Conservation (phyloP, 2,888 invertebrate genomes). For the Sesia bembeciformis region DNA sequence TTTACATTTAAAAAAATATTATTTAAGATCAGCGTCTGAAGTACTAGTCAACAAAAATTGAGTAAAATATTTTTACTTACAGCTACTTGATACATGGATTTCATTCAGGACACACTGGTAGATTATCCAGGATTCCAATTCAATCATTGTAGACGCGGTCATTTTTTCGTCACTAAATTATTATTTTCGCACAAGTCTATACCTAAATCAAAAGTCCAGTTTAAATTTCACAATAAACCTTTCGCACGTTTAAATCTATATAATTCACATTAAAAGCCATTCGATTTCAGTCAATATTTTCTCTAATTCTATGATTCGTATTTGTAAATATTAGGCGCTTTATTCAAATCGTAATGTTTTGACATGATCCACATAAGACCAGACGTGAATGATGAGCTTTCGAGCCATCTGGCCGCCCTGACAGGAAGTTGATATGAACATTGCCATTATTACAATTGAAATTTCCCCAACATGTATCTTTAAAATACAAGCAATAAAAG, state of each 20-base stretch:
- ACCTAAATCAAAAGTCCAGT: slow-evolving; percentile 19
- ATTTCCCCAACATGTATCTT: too few relatives aligned
- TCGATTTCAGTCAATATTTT: slow-evolving; percentile 33
- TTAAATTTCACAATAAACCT: slow-evolving; percentile 20
- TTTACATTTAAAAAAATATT: too few relatives aligned
- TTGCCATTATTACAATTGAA: too few relatives aligned
- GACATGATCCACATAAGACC: slow-evolving; percentile 39
- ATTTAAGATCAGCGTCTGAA: too few relatives aligned
- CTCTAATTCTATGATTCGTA: slow-evolving; percentile 17
- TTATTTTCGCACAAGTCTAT: background rate
- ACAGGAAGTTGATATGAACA: too few relatives aligned
- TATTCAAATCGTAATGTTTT: slow-evolving; percentile 34
- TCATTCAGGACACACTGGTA: slow-evolving; percentile 80
- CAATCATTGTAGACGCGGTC: slow-evolving; percentile 76
- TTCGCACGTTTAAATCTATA: slow-evolving; percentile 20
- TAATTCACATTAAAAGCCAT: slow-evolving; percentile 14
- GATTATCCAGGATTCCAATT: slow-evolving; percentile 81
- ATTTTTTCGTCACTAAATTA: slow-evolving; percentile 18
- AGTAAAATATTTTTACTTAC: slow-evolving; percentile 59
- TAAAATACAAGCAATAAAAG: too few relatives aligned
- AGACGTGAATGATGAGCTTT: background rate
- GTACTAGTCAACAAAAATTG: too few relatives aligned
- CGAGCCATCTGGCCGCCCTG: too few relatives aligned
- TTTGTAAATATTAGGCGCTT: slow-evolving; percentile 38
- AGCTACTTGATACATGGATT: slow-evolving; percentile 77